A percentile compares a stretch with the other conserved stretches of the same genome.
phyloP scores from a whole-genome alignment of 2,113 vertebrate species.

The Coryphaenoides rupestris region DNA sequence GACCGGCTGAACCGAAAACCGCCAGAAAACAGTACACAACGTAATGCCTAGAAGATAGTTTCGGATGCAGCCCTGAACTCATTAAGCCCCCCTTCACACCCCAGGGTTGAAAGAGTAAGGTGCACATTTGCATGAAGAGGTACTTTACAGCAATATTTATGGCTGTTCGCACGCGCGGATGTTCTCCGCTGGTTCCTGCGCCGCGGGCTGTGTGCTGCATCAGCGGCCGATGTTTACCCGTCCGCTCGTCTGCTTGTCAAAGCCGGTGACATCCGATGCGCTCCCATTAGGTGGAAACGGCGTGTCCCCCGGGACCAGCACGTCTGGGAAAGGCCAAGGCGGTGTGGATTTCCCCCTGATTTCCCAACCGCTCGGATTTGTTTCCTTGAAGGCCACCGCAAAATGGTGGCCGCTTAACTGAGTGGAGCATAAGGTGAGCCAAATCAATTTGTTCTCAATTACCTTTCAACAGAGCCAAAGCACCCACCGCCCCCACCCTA shows the following conservation, averaged over 20 bases:
- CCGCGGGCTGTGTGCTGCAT: too few relatives aligned
- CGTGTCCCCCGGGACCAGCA: not conserved
- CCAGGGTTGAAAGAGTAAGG: conserved; percentile 17
- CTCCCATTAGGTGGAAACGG: not conserved
- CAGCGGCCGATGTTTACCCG: too few relatives aligned
- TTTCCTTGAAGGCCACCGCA: conserved; percentile 29
- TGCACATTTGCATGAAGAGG: conserved; percentile 7
- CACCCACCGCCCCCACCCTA: not conserved
- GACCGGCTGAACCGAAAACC: too few relatives aligned
- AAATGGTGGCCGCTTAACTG: conserved; percentile 26
- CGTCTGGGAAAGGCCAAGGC: conserved; percentile 1
- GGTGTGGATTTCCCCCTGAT: conserved; percentile 18
- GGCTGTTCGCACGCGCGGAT: too few relatives aligned
- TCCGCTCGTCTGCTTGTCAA: not conserved
- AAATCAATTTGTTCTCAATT: conserved; percentile 52
- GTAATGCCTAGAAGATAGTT: too few relatives aligned
- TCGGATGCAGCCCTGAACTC: too few relatives aligned
- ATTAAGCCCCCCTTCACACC: too few relatives aligned
- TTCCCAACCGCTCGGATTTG: conserved; percentile 33
- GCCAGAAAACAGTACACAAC: too few relatives aligned
- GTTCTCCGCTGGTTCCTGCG: too few relatives aligned
- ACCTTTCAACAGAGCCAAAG: conserved; percentile 31
- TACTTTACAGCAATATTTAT: too few relatives aligned
- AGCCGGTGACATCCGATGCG: conserved; percentile 3
- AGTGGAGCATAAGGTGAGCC: conserved; percentile 32